phyloP scores from a whole-genome alignment of 2,113 vertebrate species.

The Chlorodrepanis virens region DNA sequence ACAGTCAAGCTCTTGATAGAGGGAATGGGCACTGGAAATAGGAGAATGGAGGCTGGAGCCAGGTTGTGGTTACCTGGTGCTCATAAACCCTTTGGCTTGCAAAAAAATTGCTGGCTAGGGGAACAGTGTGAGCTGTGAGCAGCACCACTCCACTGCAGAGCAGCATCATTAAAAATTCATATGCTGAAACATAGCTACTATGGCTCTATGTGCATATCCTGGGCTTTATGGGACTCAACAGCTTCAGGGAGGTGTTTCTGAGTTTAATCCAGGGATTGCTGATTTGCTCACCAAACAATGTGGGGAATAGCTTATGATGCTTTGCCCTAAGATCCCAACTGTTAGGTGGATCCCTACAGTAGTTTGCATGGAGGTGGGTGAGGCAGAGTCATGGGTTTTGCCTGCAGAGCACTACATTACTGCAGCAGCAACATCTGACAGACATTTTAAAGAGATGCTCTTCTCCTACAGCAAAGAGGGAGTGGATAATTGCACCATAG shows the following conservation, averaged over 20 bases:
- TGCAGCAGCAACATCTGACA: background rate
- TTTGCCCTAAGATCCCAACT: background rate
- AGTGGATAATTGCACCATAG: background rate
- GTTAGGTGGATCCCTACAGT: background rate
- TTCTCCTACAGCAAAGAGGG: background rate
- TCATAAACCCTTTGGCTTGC: background rate
- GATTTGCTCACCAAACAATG: background rate
- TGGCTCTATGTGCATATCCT: background rate
- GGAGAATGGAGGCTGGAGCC: background rate
- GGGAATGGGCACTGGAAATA: background rate
- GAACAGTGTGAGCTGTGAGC: background rate
- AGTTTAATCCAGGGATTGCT: background rate
- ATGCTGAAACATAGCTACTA: background rate
- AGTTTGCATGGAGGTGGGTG: background rate
- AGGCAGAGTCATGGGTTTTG: background rate
- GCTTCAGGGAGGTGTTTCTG: background rate
- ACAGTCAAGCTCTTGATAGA: background rate
- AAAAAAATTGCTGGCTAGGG: background rate
- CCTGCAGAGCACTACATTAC: background rate
- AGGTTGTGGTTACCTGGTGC: background rate
- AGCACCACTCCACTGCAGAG: background rate
- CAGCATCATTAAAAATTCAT: background rate
- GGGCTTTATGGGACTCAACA: background rate
- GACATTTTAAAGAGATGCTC: background rate
- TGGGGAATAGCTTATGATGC: background rate